phyloP scores from a whole-genome alignment of 2,797 vertebrate species.

The Lutjanus argentimaculatus region DNA sequence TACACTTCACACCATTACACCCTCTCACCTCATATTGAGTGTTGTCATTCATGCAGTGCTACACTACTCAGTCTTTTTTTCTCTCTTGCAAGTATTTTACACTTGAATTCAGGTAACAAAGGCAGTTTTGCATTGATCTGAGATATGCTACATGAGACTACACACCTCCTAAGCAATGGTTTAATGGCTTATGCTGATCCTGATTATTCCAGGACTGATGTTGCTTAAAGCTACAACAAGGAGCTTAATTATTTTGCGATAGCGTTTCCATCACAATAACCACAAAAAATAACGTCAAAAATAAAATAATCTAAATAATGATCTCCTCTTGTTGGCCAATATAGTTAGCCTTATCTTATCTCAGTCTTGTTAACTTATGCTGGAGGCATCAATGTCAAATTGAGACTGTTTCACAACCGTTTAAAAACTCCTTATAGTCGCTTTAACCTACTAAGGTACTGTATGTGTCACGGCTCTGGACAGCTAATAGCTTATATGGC shows the following conservation, averaged over 20 bases:
- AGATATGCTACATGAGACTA: background rate
- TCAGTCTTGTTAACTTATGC: too few species aligned
- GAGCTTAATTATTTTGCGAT: too few species aligned
- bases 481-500: background rate
- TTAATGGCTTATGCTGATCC: background rate
- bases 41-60: background rate
- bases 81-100: background rate
- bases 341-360: too few species aligned
- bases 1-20: conserved; percentile 10
- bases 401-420: too few species aligned
- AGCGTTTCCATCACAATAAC: too few species aligned
- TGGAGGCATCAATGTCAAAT: too few species aligned
- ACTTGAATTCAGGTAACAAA: background rate
- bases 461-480: background rate
- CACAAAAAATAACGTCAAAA: too few species aligned
- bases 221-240: background rate
- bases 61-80: background rate
- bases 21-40: background rate
- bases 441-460: too few species aligned
- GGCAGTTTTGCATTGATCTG: background rate
- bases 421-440: too few species aligned
- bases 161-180: background rate
- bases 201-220: background rate
- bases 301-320: too few species aligned
- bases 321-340: too few species aligned